Percentiles rank a stretch among this genome's conserved stretches.
Conservation (phyloP, 64 coral and sea anemone species). For the Dendrophyllia cribrosa region DNA sequence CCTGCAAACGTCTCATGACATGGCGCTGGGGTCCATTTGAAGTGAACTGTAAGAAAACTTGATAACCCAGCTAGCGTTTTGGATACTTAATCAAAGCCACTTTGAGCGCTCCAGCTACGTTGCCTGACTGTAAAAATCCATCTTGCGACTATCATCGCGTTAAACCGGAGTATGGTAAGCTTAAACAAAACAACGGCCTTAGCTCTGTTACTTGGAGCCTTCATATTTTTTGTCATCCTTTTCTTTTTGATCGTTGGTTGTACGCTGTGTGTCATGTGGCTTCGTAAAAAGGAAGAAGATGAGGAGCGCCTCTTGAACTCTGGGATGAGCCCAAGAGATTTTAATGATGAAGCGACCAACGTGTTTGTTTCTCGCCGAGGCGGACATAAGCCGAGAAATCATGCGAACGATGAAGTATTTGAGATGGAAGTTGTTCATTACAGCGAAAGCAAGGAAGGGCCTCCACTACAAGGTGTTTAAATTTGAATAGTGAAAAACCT, state of each 20-base stretch:
- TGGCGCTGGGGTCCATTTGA: too few species aligned
- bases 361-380: neutral
- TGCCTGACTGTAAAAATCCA: too few species aligned
- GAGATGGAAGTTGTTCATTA: constrained; percentile 4
- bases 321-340: neutral
- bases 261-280: neutral
- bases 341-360: neutral
- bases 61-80: too few species aligned
- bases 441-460: neutral
- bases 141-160: neutral
- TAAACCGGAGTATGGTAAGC: neutral
- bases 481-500: too few species aligned
- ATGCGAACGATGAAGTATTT: neutral
- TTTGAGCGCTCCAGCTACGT: too few species aligned
- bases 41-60: too few species aligned
- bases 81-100: too few species aligned
- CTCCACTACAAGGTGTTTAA: neutral
- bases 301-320: neutral
- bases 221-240: constrained; percentile 7
- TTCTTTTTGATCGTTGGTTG: neutral
- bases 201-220: neutral
- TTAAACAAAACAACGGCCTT: neutral
- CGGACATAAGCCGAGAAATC: neutral
- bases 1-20: too few species aligned
- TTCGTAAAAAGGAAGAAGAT: neutral